phyloP scores from a whole-genome alignment of 1,140 invertebrate species.

The Dendroctonus valens region DNA sequence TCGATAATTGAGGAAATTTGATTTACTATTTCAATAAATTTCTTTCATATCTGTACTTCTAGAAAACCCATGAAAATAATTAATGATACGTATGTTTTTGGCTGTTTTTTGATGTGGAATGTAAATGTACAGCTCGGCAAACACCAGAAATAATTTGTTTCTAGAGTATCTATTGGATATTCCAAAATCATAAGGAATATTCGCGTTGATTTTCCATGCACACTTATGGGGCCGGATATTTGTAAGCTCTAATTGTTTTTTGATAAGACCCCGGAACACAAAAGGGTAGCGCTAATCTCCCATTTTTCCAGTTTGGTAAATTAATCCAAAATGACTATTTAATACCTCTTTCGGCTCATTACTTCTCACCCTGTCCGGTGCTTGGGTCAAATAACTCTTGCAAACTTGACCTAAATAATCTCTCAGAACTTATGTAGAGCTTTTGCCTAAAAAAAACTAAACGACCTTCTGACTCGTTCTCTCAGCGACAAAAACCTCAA shows the following conservation, averaged over 20 bases:
- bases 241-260: constrained; percentile 2
- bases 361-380: not conserved
- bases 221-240: not conserved
- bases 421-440: constrained; percentile 2
- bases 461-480: not conserved
- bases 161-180: too few species aligned
- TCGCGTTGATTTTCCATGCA: too few species aligned
- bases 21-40: too few species aligned
- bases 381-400: not conserved
- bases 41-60: too few species aligned
- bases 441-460: constrained; percentile 1
- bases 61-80: too few species aligned
- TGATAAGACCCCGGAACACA: constrained; percentile 1
- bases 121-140: too few species aligned
- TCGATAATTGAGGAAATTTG: too few species aligned
- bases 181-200: too few species aligned
- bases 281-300: constrained; percentile 2
- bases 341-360: constrained; percentile 17
- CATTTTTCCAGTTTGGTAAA: constrained; percentile 5
- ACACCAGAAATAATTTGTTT: too few species aligned
- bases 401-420: constrained; percentile 8
- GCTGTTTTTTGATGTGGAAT: too few species aligned
- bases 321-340: constrained; percentile 15
- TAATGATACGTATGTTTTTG: too few species aligned
- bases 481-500: constrained; percentile 7